Conservation (phyloP, 2,797 vertebrate species). For the Enteromius viviparus region DNA sequence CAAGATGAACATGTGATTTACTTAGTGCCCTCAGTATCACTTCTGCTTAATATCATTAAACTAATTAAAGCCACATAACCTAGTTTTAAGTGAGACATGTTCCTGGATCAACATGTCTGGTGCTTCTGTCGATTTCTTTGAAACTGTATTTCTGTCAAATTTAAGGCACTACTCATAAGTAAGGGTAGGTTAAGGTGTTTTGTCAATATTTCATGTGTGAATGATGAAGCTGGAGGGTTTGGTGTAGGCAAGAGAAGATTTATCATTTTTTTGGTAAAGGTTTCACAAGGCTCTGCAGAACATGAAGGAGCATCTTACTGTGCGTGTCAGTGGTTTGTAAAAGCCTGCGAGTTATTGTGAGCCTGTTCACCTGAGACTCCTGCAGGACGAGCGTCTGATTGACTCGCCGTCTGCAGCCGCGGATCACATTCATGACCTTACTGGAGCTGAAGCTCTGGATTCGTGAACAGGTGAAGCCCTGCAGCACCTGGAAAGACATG, state of each 20-base stretch:
- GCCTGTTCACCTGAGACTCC: slow-evolving; percentile 74
- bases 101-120: too few relatives aligned
- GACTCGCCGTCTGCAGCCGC: slow-evolving; percentile 65
- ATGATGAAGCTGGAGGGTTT: too few relatives aligned
- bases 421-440: slow-evolving; percentile 68
- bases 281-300: background rate
- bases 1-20: background rate
- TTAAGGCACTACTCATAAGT: too few relatives aligned
- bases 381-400: slow-evolving; percentile 62
- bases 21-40: background rate
- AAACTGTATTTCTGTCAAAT: too few relatives aligned
- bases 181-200: too few relatives aligned
- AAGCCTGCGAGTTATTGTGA: background rate
- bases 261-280: background rate
- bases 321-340: background rate
- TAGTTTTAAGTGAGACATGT: too few relatives aligned
- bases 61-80: background rate
- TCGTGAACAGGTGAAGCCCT: slow-evolving; percentile 76
- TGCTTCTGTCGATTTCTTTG: too few relatives aligned
- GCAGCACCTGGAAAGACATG: slow-evolving; percentile 73
- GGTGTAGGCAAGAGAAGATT: background rate
- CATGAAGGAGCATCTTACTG: background rate
- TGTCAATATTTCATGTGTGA: too few relatives aligned
- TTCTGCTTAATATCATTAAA: background rate
- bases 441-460: slow-evolving; percentile 43